Conservation (phyloP, 2,888 invertebrate genomes). For the Bhutanitis thaidina region DNA sequence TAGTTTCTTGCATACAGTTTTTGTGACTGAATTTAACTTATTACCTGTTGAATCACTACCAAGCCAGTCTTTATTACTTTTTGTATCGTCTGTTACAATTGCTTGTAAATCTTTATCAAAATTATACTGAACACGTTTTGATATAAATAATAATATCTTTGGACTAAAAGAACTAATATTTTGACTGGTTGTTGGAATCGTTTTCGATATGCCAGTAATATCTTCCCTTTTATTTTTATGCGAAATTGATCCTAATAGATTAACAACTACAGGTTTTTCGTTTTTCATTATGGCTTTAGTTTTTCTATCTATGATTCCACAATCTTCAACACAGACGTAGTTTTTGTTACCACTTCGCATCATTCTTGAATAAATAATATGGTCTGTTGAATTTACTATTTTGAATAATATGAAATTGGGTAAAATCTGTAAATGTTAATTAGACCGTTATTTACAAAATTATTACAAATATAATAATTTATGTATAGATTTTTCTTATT, state of each 20-base stretch:
- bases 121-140: background rate
- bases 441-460: too few relatives aligned
- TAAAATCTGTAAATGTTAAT: slow-evolving; percentile 36
- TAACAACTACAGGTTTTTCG: slow-evolving; percentile 33
- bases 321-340: slow-evolving; percentile 45
- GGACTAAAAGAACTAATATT: background rate
- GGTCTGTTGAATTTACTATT: slow-evolving; percentile 44
- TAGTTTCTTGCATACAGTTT: slow-evolving; percentile 13
- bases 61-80: background rate
- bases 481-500: too few relatives aligned
- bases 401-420: slow-evolving; percentile 40
- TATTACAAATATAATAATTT: too few relatives aligned
- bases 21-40: background rate
- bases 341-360: slow-evolving; percentile 45
- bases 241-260: slow-evolving; percentile 24
- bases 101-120: background rate
- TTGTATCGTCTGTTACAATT: background rate
- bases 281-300: slow-evolving; percentile 31
- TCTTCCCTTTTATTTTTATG: slow-evolving; percentile 32
- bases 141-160: background rate
- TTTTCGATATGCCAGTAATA: slow-evolving; percentile 19
- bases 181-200: background rate
- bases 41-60: background rate
- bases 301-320: slow-evolving; percentile 38
- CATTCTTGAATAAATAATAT: slow-evolving; percentile 53